Evolutionary conservation across 2,113 vertebrate species (phyloP).

Genomic region (Chamaetylas fuelleborni): DNA sequence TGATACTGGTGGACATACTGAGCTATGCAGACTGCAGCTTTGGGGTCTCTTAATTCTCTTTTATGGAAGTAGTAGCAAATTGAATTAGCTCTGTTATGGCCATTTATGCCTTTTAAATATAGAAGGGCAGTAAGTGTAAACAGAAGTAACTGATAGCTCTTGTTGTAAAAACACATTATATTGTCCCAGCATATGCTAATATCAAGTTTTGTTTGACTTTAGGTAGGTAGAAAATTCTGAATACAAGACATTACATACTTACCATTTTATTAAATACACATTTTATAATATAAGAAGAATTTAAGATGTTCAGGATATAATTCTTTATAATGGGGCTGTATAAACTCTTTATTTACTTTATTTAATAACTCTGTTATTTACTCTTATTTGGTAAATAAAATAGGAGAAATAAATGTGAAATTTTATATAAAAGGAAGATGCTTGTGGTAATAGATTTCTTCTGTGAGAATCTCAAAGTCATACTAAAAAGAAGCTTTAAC

Average conservation of each 20-base stretch:
- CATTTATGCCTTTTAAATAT: not conserved
- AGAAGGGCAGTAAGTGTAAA: not conserved
- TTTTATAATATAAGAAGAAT: not conserved
- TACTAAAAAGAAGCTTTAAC: not conserved
- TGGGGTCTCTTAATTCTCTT: not conserved
- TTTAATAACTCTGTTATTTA: not conserved
- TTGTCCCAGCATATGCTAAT: not conserved
- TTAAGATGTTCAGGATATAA: not conserved
- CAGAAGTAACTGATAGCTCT: not conserved
- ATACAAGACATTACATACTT: not conserved
- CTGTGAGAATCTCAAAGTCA: not conserved
- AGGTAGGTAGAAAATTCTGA: not conserved
- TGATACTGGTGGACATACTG: not conserved
- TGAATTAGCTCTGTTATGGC: not conserved
- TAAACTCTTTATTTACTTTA: not conserved
- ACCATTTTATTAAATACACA: not conserved
- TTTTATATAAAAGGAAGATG: not conserved
- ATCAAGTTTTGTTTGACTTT: not conserved
- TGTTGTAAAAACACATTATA: not conserved
- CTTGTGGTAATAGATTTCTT: not conserved
- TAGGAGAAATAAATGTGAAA: not conserved
- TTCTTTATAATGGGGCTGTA: not conserved
- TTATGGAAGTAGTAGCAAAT: not conserved
- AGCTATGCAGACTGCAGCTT: not conserved
- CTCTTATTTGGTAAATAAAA: not conserved